These are phyloP conservation scores for Scolanthus callimorphus DNA, from an alignment of 92 coral and sea anemone genomes.

Conservation along the genomic window DNA sequence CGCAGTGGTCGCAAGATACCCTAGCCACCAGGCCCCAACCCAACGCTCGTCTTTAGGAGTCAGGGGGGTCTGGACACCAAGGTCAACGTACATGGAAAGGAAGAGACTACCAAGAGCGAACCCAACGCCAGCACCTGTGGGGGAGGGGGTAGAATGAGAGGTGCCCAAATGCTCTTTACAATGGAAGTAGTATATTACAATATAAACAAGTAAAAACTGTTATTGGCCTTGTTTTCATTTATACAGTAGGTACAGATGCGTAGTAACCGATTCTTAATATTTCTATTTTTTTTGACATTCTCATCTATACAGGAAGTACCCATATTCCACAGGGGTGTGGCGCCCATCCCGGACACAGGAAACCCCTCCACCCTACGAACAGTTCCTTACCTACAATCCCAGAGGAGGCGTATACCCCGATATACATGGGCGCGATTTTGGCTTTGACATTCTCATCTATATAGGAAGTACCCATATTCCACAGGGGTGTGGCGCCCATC, in stretches of 20 bases:
- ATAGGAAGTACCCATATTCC: conserved; percentile 57
- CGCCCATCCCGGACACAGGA: conserved; percentile 58
- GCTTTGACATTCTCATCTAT: conserved; percentile 74
- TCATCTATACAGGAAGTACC: conserved; percentile 73
- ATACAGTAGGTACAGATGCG: too few relatives aligned
- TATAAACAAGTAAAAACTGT: too few relatives aligned
- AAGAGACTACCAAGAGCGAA: conserved; percentile 51
- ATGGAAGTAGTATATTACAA: too few relatives aligned
- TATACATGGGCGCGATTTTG: conserved; percentile 56
- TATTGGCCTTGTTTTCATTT: too few relatives aligned
- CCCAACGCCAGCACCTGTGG: conserved; percentile 69
- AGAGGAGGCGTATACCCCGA: conserved; percentile 57
- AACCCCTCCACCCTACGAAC: too few relatives aligned
- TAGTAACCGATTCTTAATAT: too few relatives aligned
- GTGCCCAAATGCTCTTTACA: too few relatives aligned
- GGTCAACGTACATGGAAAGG: conserved; percentile 74
- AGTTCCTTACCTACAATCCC: conserved; percentile 67
- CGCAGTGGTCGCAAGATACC: conserved; percentile 42
- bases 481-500: conserved; percentile 54
- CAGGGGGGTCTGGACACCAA: conserved; percentile 55
- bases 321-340: conserved; percentile 50
- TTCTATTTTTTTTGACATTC: too few relatives aligned
- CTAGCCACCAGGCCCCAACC: conserved; percentile 99
- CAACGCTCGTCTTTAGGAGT: conserved; percentile 61
- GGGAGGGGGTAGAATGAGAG: too few relatives aligned